phyloP scores from a whole-genome alignment of 2,113 vertebrate species.

The Mus musculus region DNA sequence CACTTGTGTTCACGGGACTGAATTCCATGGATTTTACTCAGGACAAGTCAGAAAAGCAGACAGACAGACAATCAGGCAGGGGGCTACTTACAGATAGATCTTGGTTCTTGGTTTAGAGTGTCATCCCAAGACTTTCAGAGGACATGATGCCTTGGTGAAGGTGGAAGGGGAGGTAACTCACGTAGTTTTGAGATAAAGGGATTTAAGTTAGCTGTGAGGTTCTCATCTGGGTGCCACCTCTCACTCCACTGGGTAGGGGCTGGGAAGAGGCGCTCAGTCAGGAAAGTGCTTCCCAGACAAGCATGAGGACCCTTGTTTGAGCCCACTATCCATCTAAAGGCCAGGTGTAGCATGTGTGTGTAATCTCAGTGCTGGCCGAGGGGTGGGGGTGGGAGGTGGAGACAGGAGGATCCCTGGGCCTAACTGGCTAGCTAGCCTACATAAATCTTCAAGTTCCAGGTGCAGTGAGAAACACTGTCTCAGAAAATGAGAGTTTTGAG shows the following conservation, averaged over 20 bases:
- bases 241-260: not conserved
- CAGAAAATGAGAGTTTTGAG: not conserved
- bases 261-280: not conserved
- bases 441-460: not conserved
- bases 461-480: not conserved
- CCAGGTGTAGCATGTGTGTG: not conserved
- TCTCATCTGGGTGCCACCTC: not conserved
- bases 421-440: not conserved
- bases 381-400: too few species aligned
- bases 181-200: not conserved
- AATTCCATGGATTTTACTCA: conserved; percentile 19
- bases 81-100: not conserved
- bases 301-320: not conserved
- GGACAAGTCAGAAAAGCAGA: not conserved
- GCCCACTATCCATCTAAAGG: not conserved
- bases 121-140: not conserved
- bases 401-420: not conserved
- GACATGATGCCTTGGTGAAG: not conserved
- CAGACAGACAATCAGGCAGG: not conserved
- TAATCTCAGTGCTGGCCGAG: not conserved
- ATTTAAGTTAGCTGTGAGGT: not conserved
- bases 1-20: not conserved
- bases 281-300: not conserved
- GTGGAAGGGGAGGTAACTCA: not conserved
- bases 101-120: not conserved